Percentiles rank a stretch among this genome's conserved stretches.
Evolutionary conservation across 2,797 vertebrate species (phyloP).

Genomic region (Pipistrellus pipistrellus): DNA sequence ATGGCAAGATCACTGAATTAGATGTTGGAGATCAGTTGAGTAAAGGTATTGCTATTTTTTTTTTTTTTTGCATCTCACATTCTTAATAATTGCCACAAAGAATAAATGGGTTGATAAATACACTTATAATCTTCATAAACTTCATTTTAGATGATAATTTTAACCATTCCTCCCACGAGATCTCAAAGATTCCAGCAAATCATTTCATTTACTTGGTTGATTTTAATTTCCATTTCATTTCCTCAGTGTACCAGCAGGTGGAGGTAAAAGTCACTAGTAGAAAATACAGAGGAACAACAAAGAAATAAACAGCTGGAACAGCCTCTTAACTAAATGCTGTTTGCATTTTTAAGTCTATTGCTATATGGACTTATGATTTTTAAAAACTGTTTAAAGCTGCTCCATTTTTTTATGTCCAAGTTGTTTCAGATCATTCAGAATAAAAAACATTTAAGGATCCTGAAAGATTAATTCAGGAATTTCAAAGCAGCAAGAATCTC

Average conservation of each 20-base stretch:
- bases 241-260: conserved; percentile 72
- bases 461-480: conserved; percentile 83
- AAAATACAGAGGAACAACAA: neutral
- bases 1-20: conserved; percentile 14
- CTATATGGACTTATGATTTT: neutral
- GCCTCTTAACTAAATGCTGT: neutral
- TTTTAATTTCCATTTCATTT: conserved; percentile 69
- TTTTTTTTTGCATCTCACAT: neutral
- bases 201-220: neutral
- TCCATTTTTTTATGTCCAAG: conserved; percentile 80
- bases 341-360: conserved; percentile 20
- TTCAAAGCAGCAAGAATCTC: conserved; percentile 79
- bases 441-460: conserved; percentile 80
- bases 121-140: neutral
- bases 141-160: conserved; percentile 44
- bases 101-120: neutral
- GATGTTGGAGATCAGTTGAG: neutral
- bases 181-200: neutral
- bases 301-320: neutral
- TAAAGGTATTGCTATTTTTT: conserved; percentile 5
- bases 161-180: neutral
- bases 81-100: neutral
- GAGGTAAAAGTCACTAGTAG: conserved; percentile 60
- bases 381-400: conserved; percentile 21
- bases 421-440: conserved; percentile 79